Base-by-base conservation (phyloP, 35 echinoderm and acorn worm species). In the Lytechinus variegatus region DNA sequence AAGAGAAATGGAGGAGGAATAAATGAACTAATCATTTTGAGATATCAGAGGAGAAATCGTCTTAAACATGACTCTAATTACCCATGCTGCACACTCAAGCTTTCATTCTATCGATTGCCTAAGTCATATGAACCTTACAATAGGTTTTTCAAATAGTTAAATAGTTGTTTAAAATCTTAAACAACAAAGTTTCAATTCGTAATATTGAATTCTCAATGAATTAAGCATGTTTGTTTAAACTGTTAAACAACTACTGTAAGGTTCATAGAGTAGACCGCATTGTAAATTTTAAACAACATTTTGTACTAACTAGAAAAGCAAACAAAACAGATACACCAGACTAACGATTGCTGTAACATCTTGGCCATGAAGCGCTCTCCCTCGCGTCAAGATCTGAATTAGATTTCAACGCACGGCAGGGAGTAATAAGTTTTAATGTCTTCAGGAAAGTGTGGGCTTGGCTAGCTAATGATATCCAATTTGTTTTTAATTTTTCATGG, bases 351-450 rank as follows among this genome's bases (percentile, higher is more conserved):
- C 19, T 4, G 19, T n/a, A 24, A 79, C 0, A 8, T 79, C 66
- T 79, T 79, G 66, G 66, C 8, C 66, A 79, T 14, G 66, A 24
- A 79, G 66, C 19, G 8, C 16, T 24, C 21, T 79, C 66, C 66
- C 66, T 79, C n/a, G 66, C 66, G 66, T 79, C 66, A 79, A 79
- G 66, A n/a, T 79, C 66, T n/a, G n/a, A 79, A 79, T 79, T 79
- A 79, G 66, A 79, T 79, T 79, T 79, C 66, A 79, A 79, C 3
- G 33, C 66, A 4, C 66, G 66, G 66, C 66, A n/a, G 66, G 66
- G 66, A 79, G 66, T n/a, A 79, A 79, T 79, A 79, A 79, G 66
- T 79, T 79, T 79, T 79, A 79, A 79, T 79, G 66, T 79, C 66
- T 79, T 79, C 66, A 79, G 66, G 66, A 79, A 79, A 79, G 66